Base-by-base conservation (phyloP, 2,797 vertebrate species). In the Chiropotes sagulatus region DNA sequence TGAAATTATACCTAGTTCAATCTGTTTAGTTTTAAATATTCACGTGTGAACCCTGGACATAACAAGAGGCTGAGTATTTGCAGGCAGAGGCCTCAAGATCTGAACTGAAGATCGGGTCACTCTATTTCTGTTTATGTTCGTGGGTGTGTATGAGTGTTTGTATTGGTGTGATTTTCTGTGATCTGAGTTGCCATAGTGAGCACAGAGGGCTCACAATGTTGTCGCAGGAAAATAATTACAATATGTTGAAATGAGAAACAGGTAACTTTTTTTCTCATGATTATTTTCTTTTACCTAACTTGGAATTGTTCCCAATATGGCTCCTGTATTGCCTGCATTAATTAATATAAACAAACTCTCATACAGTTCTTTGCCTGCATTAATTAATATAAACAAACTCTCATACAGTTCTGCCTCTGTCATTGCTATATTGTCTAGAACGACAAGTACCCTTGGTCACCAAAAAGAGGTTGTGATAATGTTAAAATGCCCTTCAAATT, bases 361-460 rank as follows among this genome's bases (percentile, higher is more conserved):
- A n/a, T n/a, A n/a, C n/a, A n/a, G n/a, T n/a, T n/a, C n/a, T n/a
- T n/a, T n/a, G 15, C 9, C 61, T 30, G 22, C 41, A 85, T 84
- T 90, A 39, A 90, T 95, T 92, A 83, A 91, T 50, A 88, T 82
- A 80, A 96, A 87, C 15, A 93, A 83, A 52, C 4, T 61, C 10
- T 89, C 50, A 67, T 33, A 76, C 5, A n/a, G 7, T 76, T 93
- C n/a, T 85, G 33, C 86, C n/a, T 30, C 11, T 84, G n/a, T 28
- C 36, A 64, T 75, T 91, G 5, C 15, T 89, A 26, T 3, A 70
- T 52, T 20, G 39, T 5, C 28, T 91, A 91, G 8, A 93, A 61
- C 1, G 44, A 33, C 3, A 80, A 41, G 26, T 82, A 50, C 4
- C 9, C 28, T n/a, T n/a, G 20, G 7, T 73, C 11, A 48, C 26